A percentile compares a stretch with the other conserved stretches of the same genome.
Evolutionary conservation across 2,888 invertebrate genomes (phyloP).

Genomic region (Brachyopa scutellaris): DNA sequence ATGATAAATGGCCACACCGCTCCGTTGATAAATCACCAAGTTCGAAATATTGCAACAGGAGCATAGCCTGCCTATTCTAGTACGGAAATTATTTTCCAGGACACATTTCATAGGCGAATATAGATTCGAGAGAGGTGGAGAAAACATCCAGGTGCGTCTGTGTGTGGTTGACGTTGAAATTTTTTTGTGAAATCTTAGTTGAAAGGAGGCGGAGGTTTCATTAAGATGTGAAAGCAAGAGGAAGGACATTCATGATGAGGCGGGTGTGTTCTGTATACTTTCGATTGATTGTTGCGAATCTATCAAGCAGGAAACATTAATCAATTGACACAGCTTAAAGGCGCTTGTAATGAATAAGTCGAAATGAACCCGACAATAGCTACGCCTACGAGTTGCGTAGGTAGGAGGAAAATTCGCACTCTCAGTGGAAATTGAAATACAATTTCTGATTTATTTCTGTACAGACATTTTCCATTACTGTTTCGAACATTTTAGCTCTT

Average conservation of each 20-base stretch:
- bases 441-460: too few species aligned
- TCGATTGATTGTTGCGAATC: neutral
- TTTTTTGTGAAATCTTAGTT: neutral
- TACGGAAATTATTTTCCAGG: slow-evolving; percentile 44
- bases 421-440: too few species aligned
- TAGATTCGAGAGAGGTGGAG: too few species aligned
- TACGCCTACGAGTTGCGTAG: too few species aligned
- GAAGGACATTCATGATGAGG: slow-evolving; percentile 12
- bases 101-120: slow-evolving; percentile 18
- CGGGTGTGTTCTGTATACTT: too few species aligned
- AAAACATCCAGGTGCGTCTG: too few species aligned
- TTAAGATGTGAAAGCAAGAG: neutral
- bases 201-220: neutral
- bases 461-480: too few species aligned
- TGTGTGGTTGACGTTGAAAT: neutral
- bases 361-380: too few species aligned
- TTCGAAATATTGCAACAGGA: slow-evolving; percentile 65
- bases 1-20: slow-evolving; percentile 59
- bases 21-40: slow-evolving; percentile 63
- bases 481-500: too few species aligned
- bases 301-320: neutral
- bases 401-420: too few species aligned
- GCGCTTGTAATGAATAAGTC: too few species aligned
- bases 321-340: too few species aligned
- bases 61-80: slow-evolving; percentile 47